Evolutionary conservation across 1,140 invertebrate species (phyloP), one percentile per base, ranked within the genome.

Genomic region (Muscidifurax raptorellus): DNA sequence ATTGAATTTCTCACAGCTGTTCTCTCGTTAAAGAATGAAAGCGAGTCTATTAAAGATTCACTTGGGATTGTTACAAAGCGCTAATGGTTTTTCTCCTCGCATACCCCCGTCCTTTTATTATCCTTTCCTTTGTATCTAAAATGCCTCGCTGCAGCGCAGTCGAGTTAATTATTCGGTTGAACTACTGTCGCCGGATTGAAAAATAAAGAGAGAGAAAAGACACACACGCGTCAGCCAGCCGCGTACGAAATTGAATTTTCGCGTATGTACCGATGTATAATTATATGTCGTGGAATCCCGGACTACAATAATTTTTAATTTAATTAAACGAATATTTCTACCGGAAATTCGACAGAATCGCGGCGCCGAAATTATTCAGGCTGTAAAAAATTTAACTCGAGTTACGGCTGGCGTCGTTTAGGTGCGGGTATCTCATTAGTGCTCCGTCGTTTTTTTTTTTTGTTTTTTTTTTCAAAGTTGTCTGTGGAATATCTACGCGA

Each of bases 1-100:
- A 59, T 59, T 59, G 22, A 59, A 59, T 59, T 59, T 59, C 12
- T 12, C 22, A 22, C 52, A 0, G 5, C 18, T 59, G 6, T 7
- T 59, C 36, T 40, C 36, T 10, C 5, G 52, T 22, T 59, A n/a
- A 59, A 59, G 52, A 59, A 59, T 30, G 32, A 36, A 72, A 72
- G 32, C 30, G 9, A 69, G 67, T 69, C 67, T 69, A 69, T 69
- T 69, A 36, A 72, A 72, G 71, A 72, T 72, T 72, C 71, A 72
- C 32, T 32, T 72, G 71, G 36, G 32, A 32, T 40, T 36, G 71
- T 72, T 69, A 72, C 71, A 32, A 72, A 59, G 71, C 15, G 71
- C 71, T 36, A 72, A 72, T 72, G 71, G 18, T 72, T 72, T 72
- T 13, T 9, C 32, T 72, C 30, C 6, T 72, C 32, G 6, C 22